Evolutionary conservation across 2,113 vertebrate genomes (phyloP).

Genomic region (Chlamydotis undulata): DNA sequence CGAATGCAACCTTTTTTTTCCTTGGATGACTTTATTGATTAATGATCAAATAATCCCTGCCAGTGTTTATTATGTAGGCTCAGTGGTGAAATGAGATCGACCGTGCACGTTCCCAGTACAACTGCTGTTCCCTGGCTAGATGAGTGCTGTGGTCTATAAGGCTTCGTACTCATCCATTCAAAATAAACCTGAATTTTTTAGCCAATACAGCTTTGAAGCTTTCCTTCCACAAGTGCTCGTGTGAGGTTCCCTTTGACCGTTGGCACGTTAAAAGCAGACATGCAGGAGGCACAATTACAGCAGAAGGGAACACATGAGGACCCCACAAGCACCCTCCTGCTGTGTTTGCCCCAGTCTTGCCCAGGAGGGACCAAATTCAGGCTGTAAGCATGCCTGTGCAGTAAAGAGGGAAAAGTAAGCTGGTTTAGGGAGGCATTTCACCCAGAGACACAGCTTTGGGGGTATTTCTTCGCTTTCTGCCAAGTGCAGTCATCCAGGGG

Average conservation of each 20-base stretch:
- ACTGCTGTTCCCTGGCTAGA: not conserved
- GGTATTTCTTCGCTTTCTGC: not conserved
- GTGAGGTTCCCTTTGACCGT: not conserved
- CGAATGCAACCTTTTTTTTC: not conserved
- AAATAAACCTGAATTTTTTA: not conserved
- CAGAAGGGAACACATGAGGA: not conserved
- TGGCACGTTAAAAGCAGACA: not conserved
- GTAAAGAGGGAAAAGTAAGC: fast-evolving
- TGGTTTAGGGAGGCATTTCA: fast-evolving
- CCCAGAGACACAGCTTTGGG: not conserved
- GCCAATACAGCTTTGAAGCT: not conserved
- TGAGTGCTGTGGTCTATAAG: not conserved
- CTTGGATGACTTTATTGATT: not conserved
- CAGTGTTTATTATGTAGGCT: not conserved
- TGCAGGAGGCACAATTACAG: not conserved
- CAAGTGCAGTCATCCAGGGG: no score
- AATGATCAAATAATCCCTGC: not conserved
- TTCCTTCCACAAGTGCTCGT: fast-evolving
- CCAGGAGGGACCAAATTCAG: not conserved
- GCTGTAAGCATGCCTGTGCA: not conserved
- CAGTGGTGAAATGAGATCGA: fast-evolving
- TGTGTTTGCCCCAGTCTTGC: not conserved
- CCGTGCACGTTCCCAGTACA: fast-evolving
- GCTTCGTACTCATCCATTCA: not conserved
- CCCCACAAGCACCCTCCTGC: not conserved